Percentiles rank a stretch among this genome's conserved stretches.
Conservation (phyloP, 2,888 invertebrate genomes). For the Meganola albula region DNA sequence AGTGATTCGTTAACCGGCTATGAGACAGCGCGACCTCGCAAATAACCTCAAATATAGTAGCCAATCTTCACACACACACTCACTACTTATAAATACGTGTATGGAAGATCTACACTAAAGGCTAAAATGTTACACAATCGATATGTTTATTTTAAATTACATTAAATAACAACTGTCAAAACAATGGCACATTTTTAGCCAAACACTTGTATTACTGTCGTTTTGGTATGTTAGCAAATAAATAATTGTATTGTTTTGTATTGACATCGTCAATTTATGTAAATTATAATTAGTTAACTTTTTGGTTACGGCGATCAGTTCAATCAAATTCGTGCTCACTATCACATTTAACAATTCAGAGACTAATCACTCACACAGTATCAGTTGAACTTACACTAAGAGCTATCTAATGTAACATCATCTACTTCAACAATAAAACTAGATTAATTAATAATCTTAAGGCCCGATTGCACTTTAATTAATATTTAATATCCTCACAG, state of each 20-base stretch:
- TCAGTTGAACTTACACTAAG: constrained; percentile 38
- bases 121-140: constrained; percentile 72
- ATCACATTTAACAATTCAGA: constrained; percentile 19
- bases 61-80: constrained; percentile 51
- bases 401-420: constrained; percentile 59
- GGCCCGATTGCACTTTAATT: no score
- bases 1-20: constrained; percentile 34
- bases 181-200: constrained; percentile 69
- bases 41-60: constrained; percentile 33
- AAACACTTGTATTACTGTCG: constrained; percentile 34
- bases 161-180: constrained; percentile 61
- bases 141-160: constrained; percentile 70
- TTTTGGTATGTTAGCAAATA: constrained; percentile 45
- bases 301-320: background rate
- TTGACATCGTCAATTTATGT: constrained; percentile 9
- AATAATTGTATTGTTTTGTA: constrained; percentile 25
- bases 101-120: constrained; percentile 76
- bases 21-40: constrained; percentile 27
- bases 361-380: constrained; percentile 24
- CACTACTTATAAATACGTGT: constrained; percentile 54
- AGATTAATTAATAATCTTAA: constrained; percentile 35
- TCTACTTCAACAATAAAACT: constrained; percentile 63
- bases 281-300: constrained; percentile 1
- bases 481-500: no score
- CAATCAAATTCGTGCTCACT: constrained; percentile 8